Evolutionary conservation across 2,797 vertebrate species (phyloP), one percentile per base, ranked within the genome.

Genomic region (Pseudochaenichthys georgianus): DNA sequence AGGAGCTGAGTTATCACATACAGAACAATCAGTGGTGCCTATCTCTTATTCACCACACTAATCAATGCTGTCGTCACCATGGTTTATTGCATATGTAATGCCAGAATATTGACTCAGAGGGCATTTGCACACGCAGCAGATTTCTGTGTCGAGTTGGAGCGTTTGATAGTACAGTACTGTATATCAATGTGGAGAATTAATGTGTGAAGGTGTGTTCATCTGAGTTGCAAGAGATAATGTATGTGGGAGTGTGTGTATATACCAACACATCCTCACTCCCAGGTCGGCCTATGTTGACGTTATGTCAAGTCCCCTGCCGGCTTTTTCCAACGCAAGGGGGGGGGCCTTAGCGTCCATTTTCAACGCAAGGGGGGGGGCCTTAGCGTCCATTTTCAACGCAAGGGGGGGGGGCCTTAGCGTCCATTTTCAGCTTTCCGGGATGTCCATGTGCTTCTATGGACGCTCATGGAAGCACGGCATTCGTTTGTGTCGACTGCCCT

Each of bases 1-100:
- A 87, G 84, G 50, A 79, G 85, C 73, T 74, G 83, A 86, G 79
- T 91, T 91, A 90, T 93, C 90, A 89, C 88, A 86, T 89, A 89
- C 77, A 78, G 85, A 81, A 87, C 87, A 86, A 89, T 94, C 85
- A 90, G 84, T 31, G 61, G 65, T 42, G 82, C 78, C 82, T 73
- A 80, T 90, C 86, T 87, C 86, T 86, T 88, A 88, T 91, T 90
- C 87, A 86, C 82, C 19, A 70, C 65, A 61, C 77, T 82, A 87
- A 93, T 94, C 90, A 88, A 91, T 93, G 87, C 81, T 84, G 88
- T 89, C 76, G 75, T 86, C 86, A 80, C 86, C 65, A 77, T 88
- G 67, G 34, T 88, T 90, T 88, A 93, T 89, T 89, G 84, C 87
- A 84, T 88, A 78, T 89, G 71, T 81, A 89, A 89, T 87, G 81